Evolutionary conservation across 2,888 invertebrate species (phyloP).

Genomic region (Lacanobia wlatinum): DNA sequence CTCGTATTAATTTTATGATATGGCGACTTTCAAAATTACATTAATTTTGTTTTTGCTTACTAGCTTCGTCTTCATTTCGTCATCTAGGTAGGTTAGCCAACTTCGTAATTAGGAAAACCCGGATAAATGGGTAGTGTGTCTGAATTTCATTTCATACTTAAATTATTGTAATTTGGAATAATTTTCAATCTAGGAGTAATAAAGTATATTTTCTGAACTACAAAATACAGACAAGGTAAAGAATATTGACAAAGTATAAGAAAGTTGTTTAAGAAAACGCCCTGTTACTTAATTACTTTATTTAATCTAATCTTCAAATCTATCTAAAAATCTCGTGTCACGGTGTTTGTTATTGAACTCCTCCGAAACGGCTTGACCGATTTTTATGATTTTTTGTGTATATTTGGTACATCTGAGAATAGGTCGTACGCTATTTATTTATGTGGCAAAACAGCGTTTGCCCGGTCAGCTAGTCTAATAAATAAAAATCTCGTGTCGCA

Average conservation of each 20-base stretch:
- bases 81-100: slow-evolving; percentile 35
- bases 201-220: not conserved
- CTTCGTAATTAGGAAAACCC: not conserved
- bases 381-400: too few relatives aligned
- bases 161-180: not conserved
- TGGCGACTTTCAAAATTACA: slow-evolving; percentile 54
- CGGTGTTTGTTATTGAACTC: too few relatives aligned
- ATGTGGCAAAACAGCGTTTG: too few relatives aligned
- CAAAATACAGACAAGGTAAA: not conserved
- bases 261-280: not conserved
- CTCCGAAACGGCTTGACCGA: too few relatives aligned
- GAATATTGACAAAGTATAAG: not conserved
- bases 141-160: not conserved
- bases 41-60: slow-evolving; percentile 59
- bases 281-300: too few relatives aligned
- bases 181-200: not conserved
- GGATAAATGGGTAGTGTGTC: slow-evolving; percentile 12
- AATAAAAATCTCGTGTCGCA: too few relatives aligned
- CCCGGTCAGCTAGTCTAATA: not conserved
- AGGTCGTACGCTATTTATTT: too few relatives aligned
- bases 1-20: slow-evolving; percentile 41
- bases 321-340: too few relatives aligned
- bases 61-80: slow-evolving; percentile 43
- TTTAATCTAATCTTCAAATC: too few relatives aligned
- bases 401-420: too few relatives aligned